Evolutionary conservation across 2,797 vertebrate species (phyloP).

Genomic region (Glossophaga mutica): DNA sequence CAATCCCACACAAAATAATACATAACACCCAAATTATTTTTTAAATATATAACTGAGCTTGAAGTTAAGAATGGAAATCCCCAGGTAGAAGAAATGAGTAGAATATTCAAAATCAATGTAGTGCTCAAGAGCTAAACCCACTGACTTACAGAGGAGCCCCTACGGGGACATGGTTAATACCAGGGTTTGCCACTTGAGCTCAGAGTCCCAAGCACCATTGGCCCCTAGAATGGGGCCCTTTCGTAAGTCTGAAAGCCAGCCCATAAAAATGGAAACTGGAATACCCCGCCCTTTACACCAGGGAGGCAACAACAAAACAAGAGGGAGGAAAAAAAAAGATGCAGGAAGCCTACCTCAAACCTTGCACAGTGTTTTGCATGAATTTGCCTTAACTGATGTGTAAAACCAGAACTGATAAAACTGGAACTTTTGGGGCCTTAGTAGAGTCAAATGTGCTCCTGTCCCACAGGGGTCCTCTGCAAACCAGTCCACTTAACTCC

Average conservation of each 20-base stretch:
- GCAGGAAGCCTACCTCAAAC: not conserved
- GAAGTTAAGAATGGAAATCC: slow-evolving; percentile 32
- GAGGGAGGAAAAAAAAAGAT: not conserved
- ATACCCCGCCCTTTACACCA: not conserved
- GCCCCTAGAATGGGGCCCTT: not conserved
- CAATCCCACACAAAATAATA: not conserved
- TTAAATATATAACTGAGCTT: not conserved
- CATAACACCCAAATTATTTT: not conserved
- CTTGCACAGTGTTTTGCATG: not conserved
- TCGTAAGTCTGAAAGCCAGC: not conserved
- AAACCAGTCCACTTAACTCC: not conserved
- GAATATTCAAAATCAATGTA: slow-evolving; percentile 42
- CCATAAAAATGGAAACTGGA: not conserved
- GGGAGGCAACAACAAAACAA: not conserved
- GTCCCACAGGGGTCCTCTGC: not conserved
- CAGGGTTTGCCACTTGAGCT: not conserved
- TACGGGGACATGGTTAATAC: not conserved
- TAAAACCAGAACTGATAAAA: slow-evolving; percentile 33
- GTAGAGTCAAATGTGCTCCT: not conserved
- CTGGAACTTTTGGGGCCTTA: not conserved
- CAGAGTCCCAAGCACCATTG: not conserved
- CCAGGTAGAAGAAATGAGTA: not conserved
- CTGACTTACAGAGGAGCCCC: not conserved
- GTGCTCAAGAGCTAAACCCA: slow-evolving; percentile 43
- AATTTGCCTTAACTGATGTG: slow-evolving; percentile 57